Base-by-base conservation (phyloP, 2,113 vertebrate genomes). In the Tyto alba region DNA sequence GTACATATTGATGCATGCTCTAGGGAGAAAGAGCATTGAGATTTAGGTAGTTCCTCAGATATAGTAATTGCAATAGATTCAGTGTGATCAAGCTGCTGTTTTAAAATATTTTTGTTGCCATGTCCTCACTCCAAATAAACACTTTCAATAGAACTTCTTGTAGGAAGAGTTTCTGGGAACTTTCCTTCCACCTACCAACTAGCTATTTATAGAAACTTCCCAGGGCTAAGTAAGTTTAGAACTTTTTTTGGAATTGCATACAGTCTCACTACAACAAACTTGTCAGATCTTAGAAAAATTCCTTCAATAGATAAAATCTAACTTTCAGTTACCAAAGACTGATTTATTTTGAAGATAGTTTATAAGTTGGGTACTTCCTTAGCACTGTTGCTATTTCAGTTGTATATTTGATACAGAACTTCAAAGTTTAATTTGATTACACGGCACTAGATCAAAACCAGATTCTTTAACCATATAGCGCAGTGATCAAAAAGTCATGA, bases 401-500 rank as follows among this genome's bases (percentile, higher is more conserved):
- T 94, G 84, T 71, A 55, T 92, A 96, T 71, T 97, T 97, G 73
- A 95, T 97, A 93, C 87, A 95, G 77, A 96, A 91, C 59, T 95
- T 53, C 89, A 96, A 90, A 95, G 95, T 96, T 97, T 72, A 93
- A 92, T 91, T 97, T 97, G 91, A 94, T 93, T 97, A 90, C 88
- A 95, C 12, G 47, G 87, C 95, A 93, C 62, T 89, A 90, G 88
- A 97, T 96, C 93, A 96, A 97, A 97, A 97, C 68, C 90, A 95
- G 86, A 85, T 85, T 82, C 89, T 89, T 95, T 78, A 87, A 87
- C 88, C 93, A 36, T 97, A 66, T 77, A 97, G 88, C 95, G 53
- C 73, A 94, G 45, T 96, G 96, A 98, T 98, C 87, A 98, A 97
- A 96, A 98, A 98, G 97, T 98, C 98, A 93, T 97, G 97, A 98